phyloP scores from a whole-genome alignment of 2,888 invertebrate species.

The Zaprionus bogoriensis region DNA sequence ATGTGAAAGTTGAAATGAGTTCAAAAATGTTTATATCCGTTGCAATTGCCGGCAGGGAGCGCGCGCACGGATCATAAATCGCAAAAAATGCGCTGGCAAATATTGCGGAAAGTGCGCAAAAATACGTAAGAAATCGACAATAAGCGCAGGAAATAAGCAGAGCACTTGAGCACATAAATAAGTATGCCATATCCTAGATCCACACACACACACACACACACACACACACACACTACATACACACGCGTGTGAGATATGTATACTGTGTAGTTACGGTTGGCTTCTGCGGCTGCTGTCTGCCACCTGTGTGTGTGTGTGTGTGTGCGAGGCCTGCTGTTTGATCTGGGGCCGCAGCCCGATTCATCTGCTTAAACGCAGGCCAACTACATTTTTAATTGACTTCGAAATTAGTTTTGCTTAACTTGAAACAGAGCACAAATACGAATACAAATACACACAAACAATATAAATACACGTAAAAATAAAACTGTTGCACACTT shows the following conservation, averaged over 20 bases:
- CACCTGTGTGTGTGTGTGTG: background rate
- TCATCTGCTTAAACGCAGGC: constrained; percentile 24
- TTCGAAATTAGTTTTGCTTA: constrained; percentile 65
- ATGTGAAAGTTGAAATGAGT: constrained; percentile 71
- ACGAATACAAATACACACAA: constrained; percentile 17
- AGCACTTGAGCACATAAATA: constrained; percentile 48
- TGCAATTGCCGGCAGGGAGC: constrained; percentile 68
- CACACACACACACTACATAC: too few relatives aligned
- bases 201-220: background rate
- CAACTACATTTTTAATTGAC: constrained; percentile 66
- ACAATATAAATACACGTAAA: constrained; percentile 1
- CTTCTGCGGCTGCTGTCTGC: too few relatives aligned
- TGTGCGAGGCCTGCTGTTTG: constrained; percentile 21
- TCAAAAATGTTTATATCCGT: constrained; percentile 77
- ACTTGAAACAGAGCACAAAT: constrained; percentile 34
- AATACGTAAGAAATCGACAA: constrained; percentile 74
- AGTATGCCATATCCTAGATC: constrained; percentile 9
- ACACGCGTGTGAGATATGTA: too few relatives aligned
- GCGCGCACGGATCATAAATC: constrained; percentile 68
- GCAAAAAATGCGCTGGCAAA: constrained; percentile 63
- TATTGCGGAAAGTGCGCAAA: constrained; percentile 72
- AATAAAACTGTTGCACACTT: constrained; percentile 12
- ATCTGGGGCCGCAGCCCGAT: constrained; percentile 14
- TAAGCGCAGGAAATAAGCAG: constrained; percentile 70
- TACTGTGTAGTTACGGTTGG: too few relatives aligned